Evolutionary conservation across 2,888 invertebrate species (phyloP).

Genomic region (Apodemia zela): DNA sequence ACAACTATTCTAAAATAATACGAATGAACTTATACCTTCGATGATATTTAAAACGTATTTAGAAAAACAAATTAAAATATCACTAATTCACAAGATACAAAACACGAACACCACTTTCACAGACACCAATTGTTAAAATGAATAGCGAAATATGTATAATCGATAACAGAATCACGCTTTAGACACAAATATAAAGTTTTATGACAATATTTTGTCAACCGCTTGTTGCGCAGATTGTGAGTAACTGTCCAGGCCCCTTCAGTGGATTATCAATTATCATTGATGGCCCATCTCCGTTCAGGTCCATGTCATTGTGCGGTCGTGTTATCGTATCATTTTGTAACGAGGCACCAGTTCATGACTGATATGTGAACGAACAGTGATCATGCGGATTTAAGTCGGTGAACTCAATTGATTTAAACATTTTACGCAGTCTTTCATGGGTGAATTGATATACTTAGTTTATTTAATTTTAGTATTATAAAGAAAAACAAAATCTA

Average conservation of each 20-base stretch:
- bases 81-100: neutral
- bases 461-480: neutral
- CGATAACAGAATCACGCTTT: neutral
- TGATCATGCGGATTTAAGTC: constrained; percentile 29
- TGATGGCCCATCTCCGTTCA: constrained; percentile 76
- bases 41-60: neutral
- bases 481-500: neutral
- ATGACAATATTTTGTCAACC: constrained; percentile 8
- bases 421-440: neutral
- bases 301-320: constrained; percentile 52
- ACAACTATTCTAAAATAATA: too few relatives aligned
- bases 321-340: constrained; percentile 34
- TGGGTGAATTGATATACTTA: neutral
- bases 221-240: constrained; percentile 54
- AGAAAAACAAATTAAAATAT: neutral
- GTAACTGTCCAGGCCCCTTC: constrained; percentile 68
- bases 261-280: constrained; percentile 64
- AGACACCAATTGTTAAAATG: neutral
- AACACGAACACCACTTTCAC: neutral
- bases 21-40: too few relatives aligned
- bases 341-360: constrained; percentile 32
- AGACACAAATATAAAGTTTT: constrained; percentile 13
- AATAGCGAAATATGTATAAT: neutral
- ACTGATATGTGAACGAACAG: constrained; percentile 26
- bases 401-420: constrained; percentile 33